phyloP scores from a whole-genome alignment of 2,888 invertebrate species.

The Eremobia ochroleuca region DNA sequence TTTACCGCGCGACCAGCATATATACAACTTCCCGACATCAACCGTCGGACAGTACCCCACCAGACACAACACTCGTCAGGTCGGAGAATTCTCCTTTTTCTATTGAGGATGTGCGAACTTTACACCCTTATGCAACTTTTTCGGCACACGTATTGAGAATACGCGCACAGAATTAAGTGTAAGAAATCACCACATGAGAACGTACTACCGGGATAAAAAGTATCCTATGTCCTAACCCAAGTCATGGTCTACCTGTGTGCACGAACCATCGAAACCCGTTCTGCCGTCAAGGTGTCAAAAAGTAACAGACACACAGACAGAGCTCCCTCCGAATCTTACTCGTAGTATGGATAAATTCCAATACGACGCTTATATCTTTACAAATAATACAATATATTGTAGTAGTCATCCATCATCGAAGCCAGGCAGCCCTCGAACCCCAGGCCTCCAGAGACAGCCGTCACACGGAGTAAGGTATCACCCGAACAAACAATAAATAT shows the following conservation, averaged over 20 bases:
- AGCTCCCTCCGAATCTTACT: background rate
- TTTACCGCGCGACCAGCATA: no score
- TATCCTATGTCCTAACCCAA: background rate
- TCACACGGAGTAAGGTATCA: constrained; percentile 52
- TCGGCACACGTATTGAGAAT: background rate
- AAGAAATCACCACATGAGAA: background rate
- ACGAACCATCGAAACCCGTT: background rate
- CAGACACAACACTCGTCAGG: no score
- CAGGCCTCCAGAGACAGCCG: constrained; percentile 35
- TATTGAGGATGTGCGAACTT: no score
- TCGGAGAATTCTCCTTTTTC: no score
- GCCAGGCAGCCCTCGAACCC: background rate
- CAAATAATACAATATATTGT: constrained; percentile 1
- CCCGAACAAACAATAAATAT: constrained; percentile 43
- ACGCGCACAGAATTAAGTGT: background rate
- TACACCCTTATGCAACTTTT: background rate
- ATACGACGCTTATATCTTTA: background rate
- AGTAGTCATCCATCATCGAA: constrained; percentile 39
- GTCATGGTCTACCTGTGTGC: background rate
- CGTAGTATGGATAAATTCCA: background rate
- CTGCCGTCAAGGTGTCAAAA: background rate
- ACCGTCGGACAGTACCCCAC: no score
- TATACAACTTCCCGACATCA: no score
- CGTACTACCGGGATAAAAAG: background rate
- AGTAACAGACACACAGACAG: background rate